phyloP scores from a whole-genome alignment of 2,797 vertebrate species.

The Chloroceryle inda region DNA sequence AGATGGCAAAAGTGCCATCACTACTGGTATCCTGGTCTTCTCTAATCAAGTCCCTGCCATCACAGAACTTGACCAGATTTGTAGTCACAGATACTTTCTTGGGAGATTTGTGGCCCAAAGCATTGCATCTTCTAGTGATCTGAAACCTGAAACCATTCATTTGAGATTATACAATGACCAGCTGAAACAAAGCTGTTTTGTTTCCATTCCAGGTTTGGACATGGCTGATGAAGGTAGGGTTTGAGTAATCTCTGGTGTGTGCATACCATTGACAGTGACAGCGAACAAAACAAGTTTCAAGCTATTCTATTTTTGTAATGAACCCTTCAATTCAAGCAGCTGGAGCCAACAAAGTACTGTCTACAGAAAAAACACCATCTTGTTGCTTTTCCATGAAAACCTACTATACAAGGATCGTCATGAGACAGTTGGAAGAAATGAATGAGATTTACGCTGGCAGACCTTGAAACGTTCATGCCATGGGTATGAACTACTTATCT shows the following conservation, averaged over 20 bases:
- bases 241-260: not conserved
- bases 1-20: not conserved
- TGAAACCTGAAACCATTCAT: not conserved
- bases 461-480: not conserved
- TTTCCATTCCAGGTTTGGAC: not conserved
- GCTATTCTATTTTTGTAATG: not conserved
- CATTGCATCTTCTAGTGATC: not conserved
- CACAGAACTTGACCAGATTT: not conserved
- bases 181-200: not conserved
- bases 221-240: fast-evolving
- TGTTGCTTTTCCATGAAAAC: not conserved
- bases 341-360: not conserved
- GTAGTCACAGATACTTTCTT: not conserved
- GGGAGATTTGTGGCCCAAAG: not conserved
- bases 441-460: not conserved
- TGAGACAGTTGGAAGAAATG: not conserved
- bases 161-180: not conserved
- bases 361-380: not conserved
- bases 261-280: not conserved
- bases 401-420: not conserved
- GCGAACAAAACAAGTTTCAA: not conserved
- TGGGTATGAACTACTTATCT: not conserved
- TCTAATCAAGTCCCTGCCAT: not conserved
- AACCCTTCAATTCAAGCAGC: not conserved
- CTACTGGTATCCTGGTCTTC: not conserved